Evolutionary conservation across 2,113 vertebrate species (phyloP), one percentile per base, ranked within the genome.

Genomic region (Bolborhynchus lineola): DNA sequence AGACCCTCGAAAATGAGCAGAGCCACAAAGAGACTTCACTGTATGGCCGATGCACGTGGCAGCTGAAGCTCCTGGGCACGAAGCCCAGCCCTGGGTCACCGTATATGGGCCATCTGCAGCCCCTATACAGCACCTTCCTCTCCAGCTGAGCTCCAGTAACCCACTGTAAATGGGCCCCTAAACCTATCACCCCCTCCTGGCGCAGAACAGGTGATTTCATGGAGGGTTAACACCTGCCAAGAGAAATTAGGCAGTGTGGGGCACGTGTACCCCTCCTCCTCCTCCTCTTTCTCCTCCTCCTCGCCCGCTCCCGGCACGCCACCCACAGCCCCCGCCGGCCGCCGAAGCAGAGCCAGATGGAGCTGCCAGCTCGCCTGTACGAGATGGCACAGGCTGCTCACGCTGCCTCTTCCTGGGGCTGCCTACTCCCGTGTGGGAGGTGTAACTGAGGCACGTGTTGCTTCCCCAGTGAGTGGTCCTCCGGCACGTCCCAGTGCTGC

Each of bases 41-140:
- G 6, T 3, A 8, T 1, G 13, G 49, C 67, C 35, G 82, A 72
- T 0, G 2, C 3, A 2, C 0, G 0, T 2, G 37, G 49, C 3
- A 5, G 18, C 53, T 68, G 78, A 64, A 46, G 57, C 13, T 88
- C 50, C 31, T 5, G 37, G 10, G 21, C 57, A 42, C 1, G 2
- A 64, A 88, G 46, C 26, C 26, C 26, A 6, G 6, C 59, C 49
- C 21, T 8, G 2, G 41, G 49, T 33, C 47, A 16, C 41, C 4
- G 16, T 1, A 2, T 23, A 19, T 0, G 0, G 19, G 53, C 19
- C 47, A 65, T 21, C 50, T 44, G 52, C 35, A 77, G 75, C 25
- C 70, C 44, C 37, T 19, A 1, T 19, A 1, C 0, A 10, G n/a
- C 41, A 39, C 37, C 26, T 59, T 41, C 17, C 23, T 10, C 21